Base-by-base conservation (phyloP, 2,888 invertebrate species). In the Apotomis capreana region DNA sequence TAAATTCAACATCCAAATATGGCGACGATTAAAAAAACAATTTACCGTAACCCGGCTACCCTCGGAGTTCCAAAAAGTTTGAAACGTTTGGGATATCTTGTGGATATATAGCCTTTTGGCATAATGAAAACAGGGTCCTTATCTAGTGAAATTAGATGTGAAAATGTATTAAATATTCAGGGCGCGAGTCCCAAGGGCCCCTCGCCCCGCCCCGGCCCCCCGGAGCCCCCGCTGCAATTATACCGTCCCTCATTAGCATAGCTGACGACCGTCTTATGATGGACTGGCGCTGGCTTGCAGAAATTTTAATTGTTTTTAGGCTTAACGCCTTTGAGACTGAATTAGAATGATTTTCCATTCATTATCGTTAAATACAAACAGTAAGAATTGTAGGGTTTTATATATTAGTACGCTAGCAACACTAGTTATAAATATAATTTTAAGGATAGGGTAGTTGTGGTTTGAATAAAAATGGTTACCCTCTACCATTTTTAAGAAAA, bases 131-230 rank as follows among this genome's bases (percentile, higher is more conserved):
- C 57, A 12, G 51, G 59, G 67, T 59, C 15, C 51, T 68, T 63
- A 63, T 63, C 63, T 57, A 26, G 49, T 49, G 57, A 58, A 67
- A 58, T 67, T 67, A 58, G 67, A 67, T 58, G 67, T 67, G 67
- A 67, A 67, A 67, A 64, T 64, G 67, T 58, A 58, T 68, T 37
- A 40, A 59, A 68, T 68, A 68, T 68, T 68, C 67, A 59, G 51
- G 40, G 59, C 67, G 15, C 36, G 65, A 8, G 49, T 3, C 49
- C 49, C 49, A 3, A 6, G 5, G 49, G 9, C 10, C 49, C 10
- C 9, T 8, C 49, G 49, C 3, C 49, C 49, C 49, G 3, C 9
- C 26, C 36, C 51, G 13, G 26, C 37, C 49, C 37, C 9, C 51
- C 37, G 51, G 37, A 49, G 51, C 6, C 37, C 13, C 63, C 13